Conservation (phyloP, 2,888 invertebrate species). For the Dasysyrphus tricinctus region DNA sequence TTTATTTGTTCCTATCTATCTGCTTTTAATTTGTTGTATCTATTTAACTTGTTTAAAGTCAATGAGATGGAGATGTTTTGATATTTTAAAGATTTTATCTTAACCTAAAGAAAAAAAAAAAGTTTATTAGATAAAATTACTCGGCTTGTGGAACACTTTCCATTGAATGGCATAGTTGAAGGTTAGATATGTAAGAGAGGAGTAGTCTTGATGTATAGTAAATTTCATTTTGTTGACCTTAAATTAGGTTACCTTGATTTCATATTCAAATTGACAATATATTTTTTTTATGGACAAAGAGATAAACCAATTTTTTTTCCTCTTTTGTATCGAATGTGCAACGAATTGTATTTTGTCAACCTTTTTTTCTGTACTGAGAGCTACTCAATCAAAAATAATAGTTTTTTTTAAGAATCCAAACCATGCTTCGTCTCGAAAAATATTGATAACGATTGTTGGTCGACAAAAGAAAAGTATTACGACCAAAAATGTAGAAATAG, state of each 20-base stretch:
- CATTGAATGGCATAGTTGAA: conserved; percentile 4
- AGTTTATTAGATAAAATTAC: neutral
- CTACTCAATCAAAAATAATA: too few species aligned
- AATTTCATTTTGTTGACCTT: neutral
- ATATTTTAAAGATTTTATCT: neutral
- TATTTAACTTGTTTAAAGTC: neutral
- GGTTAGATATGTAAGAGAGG: neutral
- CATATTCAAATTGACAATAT: neutral
- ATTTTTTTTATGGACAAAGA: neutral
- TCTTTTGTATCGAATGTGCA: neutral
- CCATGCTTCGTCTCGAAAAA: too few species aligned
- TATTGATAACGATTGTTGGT: too few species aligned
- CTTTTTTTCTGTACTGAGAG: neutral
- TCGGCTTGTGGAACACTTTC: conserved; percentile 1
- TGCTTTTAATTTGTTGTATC: neutral
- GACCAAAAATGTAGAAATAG: too few species aligned
- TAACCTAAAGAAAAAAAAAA: neutral
- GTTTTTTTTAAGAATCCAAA: too few species aligned
- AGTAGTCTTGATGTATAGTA: neutral
- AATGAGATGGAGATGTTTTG: neutral
- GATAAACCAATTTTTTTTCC: neutral
- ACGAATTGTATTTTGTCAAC: neutral
- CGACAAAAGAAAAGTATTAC: too few species aligned
- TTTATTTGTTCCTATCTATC: neutral
- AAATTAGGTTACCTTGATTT: conserved; percentile 6